Evolutionary conservation across 2,113 vertebrate species (phyloP).

Genomic region (Tyrannus savana): DNA sequence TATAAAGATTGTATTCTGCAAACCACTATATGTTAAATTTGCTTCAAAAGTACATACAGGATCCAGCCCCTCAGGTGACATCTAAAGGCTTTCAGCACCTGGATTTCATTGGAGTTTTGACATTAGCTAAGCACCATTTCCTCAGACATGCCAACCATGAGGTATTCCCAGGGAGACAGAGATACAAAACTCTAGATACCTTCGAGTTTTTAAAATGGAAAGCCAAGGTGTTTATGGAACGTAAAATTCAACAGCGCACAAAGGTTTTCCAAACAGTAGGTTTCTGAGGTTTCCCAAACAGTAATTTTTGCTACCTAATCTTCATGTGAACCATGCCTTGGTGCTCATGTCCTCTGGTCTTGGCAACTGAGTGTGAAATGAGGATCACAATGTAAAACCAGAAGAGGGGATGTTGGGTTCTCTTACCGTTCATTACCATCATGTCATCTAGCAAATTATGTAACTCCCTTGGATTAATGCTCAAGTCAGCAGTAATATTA

Average conservation of each 20-base stretch:
- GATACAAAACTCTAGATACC: neutral
- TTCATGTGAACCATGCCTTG: neutral
- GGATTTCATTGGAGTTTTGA: neutral
- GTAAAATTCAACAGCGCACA: neutral
- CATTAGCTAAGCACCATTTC: neutral
- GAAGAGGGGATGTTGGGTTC: neutral
- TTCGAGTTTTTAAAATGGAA: neutral
- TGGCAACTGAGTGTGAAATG: neutral
- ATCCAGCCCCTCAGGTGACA: neutral
- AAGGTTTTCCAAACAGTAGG: neutral
- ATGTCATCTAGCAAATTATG: neutral
- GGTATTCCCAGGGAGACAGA: neutral
- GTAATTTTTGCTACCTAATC: neutral
- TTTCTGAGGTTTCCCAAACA: neutral
- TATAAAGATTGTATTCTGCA: neutral
- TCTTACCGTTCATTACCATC: neutral
- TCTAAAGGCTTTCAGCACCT: neutral
- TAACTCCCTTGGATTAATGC: neutral
- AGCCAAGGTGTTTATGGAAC: neutral
- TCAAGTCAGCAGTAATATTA: neutral
- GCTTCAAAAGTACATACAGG: neutral
- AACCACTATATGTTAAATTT: neutral
- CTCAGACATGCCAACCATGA: neutral
- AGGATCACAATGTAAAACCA: rapidly evolving
- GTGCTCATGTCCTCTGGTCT: neutral